Conservation (phyloP, 2,888 invertebrate species). For the Tinea trinotella region DNA sequence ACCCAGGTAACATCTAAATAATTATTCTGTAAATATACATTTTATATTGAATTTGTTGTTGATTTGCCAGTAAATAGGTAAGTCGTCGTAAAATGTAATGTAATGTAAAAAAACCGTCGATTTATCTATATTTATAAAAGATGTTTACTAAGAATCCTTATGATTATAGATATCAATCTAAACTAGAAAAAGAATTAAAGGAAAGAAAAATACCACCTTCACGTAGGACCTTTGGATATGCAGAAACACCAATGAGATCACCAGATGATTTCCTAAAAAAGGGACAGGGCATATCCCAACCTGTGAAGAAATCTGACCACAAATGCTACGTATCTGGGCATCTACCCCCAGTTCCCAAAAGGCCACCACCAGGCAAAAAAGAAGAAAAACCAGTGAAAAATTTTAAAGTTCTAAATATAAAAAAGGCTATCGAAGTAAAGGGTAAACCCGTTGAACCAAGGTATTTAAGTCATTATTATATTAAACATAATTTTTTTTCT, state of each 20-base stretch:
- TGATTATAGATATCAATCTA: constrained; percentile 66
- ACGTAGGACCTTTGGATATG: constrained; percentile 78
- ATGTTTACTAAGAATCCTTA: too few species aligned
- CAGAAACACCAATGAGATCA: constrained; percentile 71
- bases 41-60: too few species aligned
- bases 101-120: too few species aligned
- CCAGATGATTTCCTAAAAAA: constrained; percentile 77
- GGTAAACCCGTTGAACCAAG: constrained; percentile 70
- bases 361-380: constrained; percentile 42
- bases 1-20: constrained; percentile 43
- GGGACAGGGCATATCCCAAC: constrained; percentile 64
- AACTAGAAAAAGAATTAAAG: constrained; percentile 59
- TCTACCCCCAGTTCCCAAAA: constrained; percentile 62
- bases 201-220: constrained; percentile 53
- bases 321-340: constrained; percentile 45
- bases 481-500: too few species aligned
- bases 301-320: constrained; percentile 48
- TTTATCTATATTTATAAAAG: too few species aligned
- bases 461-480: constrained; percentile 32
- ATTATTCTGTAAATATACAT: too few species aligned
- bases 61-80: too few species aligned
- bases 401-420: constrained; percentile 75
- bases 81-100: too few species aligned
- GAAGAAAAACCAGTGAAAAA: constrained; percentile 54
- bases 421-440: constrained; percentile 64